These are phyloP conservation scores for Poeciliopsis turrubarensis DNA, from an alignment of 2,113 vertebrate genomes.

Conservation along the genomic window DNA sequence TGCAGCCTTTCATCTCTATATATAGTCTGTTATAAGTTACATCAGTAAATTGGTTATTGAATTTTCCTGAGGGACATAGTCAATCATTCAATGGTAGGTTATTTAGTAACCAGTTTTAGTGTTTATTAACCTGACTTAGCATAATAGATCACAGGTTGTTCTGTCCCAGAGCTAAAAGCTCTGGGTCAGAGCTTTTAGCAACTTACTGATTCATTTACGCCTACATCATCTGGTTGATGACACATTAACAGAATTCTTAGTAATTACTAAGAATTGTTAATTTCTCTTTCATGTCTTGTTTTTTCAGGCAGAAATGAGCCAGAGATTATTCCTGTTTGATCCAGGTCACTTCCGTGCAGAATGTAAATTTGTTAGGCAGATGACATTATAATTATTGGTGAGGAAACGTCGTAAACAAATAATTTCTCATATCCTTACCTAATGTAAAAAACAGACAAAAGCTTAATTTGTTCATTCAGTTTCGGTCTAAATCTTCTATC, in stretches of 20 bases:
- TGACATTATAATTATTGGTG: not conserved
- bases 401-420: not conserved
- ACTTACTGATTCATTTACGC: constrained; percentile 20
- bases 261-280: not conserved
- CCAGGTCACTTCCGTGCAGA: not conserved
- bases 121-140: constrained; percentile 10
- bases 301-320: not conserved
- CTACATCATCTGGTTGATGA: not conserved
- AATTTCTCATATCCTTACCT: not conserved
- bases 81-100: not conserved
- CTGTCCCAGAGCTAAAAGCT: too few relatives aligned
- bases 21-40: not conserved
- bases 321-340: not conserved
- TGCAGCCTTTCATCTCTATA: not conserved
- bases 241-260: not conserved
- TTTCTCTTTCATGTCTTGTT: not conserved
- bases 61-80: not conserved
- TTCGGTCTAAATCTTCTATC: too few relatives aligned
- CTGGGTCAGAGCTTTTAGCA: not conserved
- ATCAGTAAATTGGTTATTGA: constrained; percentile 1
- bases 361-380: too few relatives aligned
- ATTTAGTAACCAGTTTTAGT: constrained; percentile 1
- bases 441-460: too few relatives aligned
- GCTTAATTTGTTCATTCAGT: too few relatives aligned
- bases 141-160: constrained; percentile 3